phyloP scores from a whole-genome alignment of 2,113 vertebrate species.

The Acrocephalus kingi region DNA sequence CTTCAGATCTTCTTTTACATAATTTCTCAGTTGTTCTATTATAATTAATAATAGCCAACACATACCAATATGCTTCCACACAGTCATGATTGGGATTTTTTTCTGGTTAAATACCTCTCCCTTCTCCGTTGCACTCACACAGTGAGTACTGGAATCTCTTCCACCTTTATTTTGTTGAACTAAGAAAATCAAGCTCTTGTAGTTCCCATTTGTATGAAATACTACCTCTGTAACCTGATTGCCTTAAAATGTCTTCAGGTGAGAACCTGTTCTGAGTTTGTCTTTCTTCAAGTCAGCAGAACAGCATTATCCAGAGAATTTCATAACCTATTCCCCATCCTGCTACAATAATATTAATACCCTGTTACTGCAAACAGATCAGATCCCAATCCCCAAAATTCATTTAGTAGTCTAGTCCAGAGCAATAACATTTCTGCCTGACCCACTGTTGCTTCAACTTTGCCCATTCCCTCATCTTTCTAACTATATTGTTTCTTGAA shows the following conservation, averaged over 20 bases:
- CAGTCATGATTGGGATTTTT: rapidly evolving
- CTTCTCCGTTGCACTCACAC: not conserved
- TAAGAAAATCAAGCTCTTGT: not conserved
- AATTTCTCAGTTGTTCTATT: not conserved
- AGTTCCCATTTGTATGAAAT: not conserved
- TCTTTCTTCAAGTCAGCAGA: not conserved
- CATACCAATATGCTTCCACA: rapidly evolving
- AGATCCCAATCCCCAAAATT: not conserved
- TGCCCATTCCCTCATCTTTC: not conserved
- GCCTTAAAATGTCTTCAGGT: not conserved
- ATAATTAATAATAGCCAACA: not conserved
- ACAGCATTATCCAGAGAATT: not conserved
- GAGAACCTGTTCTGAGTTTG: not conserved
- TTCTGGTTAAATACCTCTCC: not conserved
- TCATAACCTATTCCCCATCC: not conserved
- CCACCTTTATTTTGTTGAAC: not conserved
- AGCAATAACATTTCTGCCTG: not conserved
- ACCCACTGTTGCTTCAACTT: not conserved
- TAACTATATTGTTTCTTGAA: not conserved
- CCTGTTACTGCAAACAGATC: not conserved
- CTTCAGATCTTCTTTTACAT: not conserved
- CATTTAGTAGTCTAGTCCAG: not conserved
- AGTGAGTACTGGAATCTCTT: not conserved
- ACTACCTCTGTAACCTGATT: not conserved
- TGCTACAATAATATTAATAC: not conserved